Percentiles rank a stretch among this genome's conserved stretches.
Evolutionary conservation across 2,797 vertebrate genomes (phyloP).

Genomic region (Acanthopagrus latus): DNA sequence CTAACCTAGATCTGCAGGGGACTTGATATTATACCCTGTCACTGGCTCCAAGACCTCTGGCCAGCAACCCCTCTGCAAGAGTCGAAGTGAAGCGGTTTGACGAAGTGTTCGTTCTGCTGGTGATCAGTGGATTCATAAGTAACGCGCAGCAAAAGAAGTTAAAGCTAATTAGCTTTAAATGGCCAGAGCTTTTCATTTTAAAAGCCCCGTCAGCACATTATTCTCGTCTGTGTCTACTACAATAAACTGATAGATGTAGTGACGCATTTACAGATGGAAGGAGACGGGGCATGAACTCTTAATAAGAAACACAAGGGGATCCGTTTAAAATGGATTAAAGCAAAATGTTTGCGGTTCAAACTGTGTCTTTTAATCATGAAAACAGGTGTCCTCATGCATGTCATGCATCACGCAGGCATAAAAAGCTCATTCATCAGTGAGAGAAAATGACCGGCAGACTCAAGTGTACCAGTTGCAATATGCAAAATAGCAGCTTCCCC

Average conservation of each 20-base stretch:
- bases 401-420: constrained; percentile 69
- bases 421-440: constrained; percentile 76
- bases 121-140: constrained; percentile 49
- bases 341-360: constrained; percentile 52
- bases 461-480: constrained; percentile 70
- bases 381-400: constrained; percentile 68
- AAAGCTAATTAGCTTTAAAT: constrained; percentile 44
- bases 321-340: constrained; percentile 64
- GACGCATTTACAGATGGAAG: constrained; percentile 31
- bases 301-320: constrained; percentile 56
- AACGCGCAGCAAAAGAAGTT: constrained; percentile 22
- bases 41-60: no score
- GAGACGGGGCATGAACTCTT: constrained; percentile 39
- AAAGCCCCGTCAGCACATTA: constrained; percentile 20
- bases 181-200: constrained; percentile 31
- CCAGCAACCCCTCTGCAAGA: background rate
- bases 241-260: constrained; percentile 25
- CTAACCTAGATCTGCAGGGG: no score
- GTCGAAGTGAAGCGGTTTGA: constrained; percentile 43
- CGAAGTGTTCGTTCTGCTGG: constrained; percentile 44
- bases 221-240: constrained; percentile 13
- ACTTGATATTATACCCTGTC: no score
- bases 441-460: constrained; percentile 77
- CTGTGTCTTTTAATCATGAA: constrained; percentile 60
- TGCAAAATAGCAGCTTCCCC: constrained; percentile 76